A percentile compares a stretch with the other conserved stretches of the same genome.
Conservation (phyloP, 2,113 vertebrate genomes). For the Platycercus adscitus region DNA sequence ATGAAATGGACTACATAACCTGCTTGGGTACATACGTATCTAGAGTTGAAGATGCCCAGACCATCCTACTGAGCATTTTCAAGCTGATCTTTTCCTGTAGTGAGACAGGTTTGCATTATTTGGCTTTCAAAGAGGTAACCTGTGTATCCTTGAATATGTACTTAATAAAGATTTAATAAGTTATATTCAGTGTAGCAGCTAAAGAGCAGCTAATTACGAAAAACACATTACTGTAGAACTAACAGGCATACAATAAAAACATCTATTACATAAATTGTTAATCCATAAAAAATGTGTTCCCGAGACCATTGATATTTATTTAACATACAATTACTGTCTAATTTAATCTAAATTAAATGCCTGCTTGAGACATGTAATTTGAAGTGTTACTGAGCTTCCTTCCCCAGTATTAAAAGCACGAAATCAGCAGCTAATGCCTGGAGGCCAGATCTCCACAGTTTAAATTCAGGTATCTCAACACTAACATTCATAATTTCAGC, state of each 20-base stretch:
- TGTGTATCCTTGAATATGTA: not conserved
- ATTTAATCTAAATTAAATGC: slow-evolving; percentile 79
- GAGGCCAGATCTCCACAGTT: slow-evolving; percentile 66
- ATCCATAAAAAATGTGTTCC: slow-evolving; percentile 71
- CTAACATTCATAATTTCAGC: slow-evolving; percentile 61
- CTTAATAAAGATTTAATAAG: slow-evolving; percentile 31
- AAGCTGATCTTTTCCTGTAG: not conserved
- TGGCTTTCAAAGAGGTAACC: not conserved
- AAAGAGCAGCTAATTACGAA: slow-evolving; percentile 69
- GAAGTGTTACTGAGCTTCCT: slow-evolving; percentile 59
- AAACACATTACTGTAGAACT: slow-evolving; percentile 60
- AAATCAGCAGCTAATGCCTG: slow-evolving; percentile 62
- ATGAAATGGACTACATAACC: not conserved
- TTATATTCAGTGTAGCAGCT: slow-evolving; percentile 60
- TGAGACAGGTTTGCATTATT: not conserved
- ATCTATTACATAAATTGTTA: slow-evolving; percentile 70
- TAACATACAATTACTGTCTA: slow-evolving; percentile 78
- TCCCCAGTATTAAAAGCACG: slow-evolving; percentile 52
- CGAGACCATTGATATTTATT: slow-evolving; percentile 71
- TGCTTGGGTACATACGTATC: not conserved
- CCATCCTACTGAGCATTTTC: not conserved
- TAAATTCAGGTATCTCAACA: slow-evolving; percentile 68
- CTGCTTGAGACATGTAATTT: slow-evolving; percentile 68
- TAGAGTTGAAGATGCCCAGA: not conserved
- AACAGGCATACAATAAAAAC: slow-evolving; percentile 70